phyloP scores from a whole-genome alignment of 2,113 vertebrate species.

The Amblyopsis rosae region DNA sequence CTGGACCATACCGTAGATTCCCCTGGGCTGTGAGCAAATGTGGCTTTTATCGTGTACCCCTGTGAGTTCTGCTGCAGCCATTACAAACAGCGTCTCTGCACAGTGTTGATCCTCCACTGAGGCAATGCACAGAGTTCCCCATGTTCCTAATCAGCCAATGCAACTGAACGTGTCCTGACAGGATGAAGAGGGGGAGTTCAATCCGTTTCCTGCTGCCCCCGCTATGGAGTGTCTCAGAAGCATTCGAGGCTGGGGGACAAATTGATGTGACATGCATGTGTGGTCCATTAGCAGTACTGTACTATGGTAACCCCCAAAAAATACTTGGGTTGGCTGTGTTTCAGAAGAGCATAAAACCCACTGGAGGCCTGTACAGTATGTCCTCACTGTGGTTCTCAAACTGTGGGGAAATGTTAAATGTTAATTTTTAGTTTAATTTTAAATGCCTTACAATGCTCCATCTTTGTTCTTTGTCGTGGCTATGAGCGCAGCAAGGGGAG shows the following conservation, averaged over 20 bases:
- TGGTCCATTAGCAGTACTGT: conserved; percentile 6
- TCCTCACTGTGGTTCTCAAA: neutral
- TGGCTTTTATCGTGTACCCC: conserved; percentile 45
- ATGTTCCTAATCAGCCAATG: conserved; percentile 50
- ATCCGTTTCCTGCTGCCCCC: conserved; percentile 25
- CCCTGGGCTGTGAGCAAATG: conserved; percentile 5
- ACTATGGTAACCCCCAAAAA: conserved; percentile 16
- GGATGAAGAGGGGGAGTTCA: conserved; percentile 15
- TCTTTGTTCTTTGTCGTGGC: too few species aligned
- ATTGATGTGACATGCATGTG: conserved; percentile 2
- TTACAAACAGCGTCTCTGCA: conserved; percentile 31
- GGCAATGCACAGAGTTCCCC: conserved; percentile 30
- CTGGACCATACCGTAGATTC: neutral
- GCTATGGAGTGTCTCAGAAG: conserved; percentile 15
- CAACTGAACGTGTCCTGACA: conserved; percentile 4
- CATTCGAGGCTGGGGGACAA: conserved; percentile 26
- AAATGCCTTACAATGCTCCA: too few species aligned
- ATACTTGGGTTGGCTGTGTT: conserved; percentile 13
- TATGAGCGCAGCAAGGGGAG: too few species aligned
- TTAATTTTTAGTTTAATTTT: too few species aligned
- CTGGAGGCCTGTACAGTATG: conserved; percentile 43
- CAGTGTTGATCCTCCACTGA: conserved; percentile 39
- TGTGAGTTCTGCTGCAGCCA: conserved; percentile 41
- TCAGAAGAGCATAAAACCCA: conserved; percentile 15
- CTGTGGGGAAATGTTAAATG: too few species aligned